Conservation (phyloP, 2,113 vertebrate genomes). For the Leucosticte australis region DNA sequence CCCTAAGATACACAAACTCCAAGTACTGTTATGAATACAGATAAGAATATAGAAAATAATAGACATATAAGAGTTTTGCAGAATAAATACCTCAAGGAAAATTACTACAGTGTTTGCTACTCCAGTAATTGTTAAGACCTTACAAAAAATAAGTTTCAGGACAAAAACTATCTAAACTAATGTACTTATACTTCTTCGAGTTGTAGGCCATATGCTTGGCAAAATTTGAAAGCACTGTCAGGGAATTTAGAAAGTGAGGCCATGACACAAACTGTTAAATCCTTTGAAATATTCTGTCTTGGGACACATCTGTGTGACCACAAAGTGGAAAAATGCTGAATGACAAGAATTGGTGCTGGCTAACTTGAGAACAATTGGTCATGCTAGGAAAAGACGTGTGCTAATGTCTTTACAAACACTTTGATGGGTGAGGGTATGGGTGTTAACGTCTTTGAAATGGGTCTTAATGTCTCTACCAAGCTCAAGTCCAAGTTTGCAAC, state of each 20-base stretch:
- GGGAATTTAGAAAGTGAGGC: neutral
- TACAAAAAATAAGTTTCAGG: neutral
- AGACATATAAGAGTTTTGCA: neutral
- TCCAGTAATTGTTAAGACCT: neutral
- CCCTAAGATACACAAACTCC: neutral
- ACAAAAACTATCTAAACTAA: neutral
- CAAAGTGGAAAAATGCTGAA: neutral
- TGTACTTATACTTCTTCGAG: neutral
- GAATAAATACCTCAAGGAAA: neutral
- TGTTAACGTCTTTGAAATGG: neutral
- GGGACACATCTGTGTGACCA: neutral
- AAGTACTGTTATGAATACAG: neutral
- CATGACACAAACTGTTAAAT: neutral
- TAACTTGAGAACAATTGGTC: neutral
- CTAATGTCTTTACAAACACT: neutral
- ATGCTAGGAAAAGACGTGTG: neutral
- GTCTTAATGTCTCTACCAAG: neutral
- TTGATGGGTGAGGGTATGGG: neutral
- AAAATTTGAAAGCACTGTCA: neutral
- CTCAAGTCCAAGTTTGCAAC: neutral
- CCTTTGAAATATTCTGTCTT: neutral
- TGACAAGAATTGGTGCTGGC: neutral
- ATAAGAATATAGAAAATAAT: neutral
- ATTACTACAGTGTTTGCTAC: neutral
- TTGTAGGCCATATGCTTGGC: neutral